Conservation (phyloP, 2,888 invertebrate species). For the Gasteruption jaculator region DNA sequence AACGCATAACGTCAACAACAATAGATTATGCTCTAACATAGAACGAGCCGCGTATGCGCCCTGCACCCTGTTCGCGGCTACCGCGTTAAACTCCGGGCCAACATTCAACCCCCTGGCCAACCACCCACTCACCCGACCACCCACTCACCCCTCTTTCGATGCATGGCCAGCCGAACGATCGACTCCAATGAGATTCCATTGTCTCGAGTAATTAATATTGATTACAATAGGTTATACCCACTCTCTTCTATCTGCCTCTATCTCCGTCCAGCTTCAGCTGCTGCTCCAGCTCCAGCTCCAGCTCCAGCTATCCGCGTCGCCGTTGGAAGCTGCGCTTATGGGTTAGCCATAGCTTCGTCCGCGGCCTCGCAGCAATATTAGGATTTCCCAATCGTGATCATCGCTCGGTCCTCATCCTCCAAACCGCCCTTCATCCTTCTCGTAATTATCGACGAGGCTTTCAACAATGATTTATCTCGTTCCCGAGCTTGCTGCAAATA, state of each 20-base stretch:
- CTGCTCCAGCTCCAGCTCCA: neutral
- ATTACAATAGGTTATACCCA: conserved; percentile 50
- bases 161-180: conserved; percentile 46
- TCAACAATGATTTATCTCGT: neutral
- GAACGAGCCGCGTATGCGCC: conserved; percentile 31
- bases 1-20: conserved; percentile 51
- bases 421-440: conserved; percentile 21
- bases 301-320: conserved; percentile 14
- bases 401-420: conserved; percentile 22
- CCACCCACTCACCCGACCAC: conserved; percentile 15
- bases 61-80: conserved; percentile 23
- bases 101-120: conserved; percentile 22
- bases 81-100: conserved; percentile 19
- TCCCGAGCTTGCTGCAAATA: neutral
- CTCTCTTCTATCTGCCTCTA: conserved; percentile 36
- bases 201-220: conserved; percentile 53
- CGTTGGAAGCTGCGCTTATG: conserved; percentile 29
- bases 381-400: conserved; percentile 39
- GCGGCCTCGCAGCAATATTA: conserved; percentile 35
- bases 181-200: conserved; percentile 53
- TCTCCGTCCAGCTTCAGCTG: conserved; percentile 11
- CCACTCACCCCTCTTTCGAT: conserved; percentile 6
- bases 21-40: conserved; percentile 48
- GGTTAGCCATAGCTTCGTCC: conserved; percentile 30
- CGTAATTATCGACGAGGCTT: conserved; percentile 17